Conservation (phyloP, 2,797 vertebrate genomes). For the Micropoecilia bifurca region DNA sequence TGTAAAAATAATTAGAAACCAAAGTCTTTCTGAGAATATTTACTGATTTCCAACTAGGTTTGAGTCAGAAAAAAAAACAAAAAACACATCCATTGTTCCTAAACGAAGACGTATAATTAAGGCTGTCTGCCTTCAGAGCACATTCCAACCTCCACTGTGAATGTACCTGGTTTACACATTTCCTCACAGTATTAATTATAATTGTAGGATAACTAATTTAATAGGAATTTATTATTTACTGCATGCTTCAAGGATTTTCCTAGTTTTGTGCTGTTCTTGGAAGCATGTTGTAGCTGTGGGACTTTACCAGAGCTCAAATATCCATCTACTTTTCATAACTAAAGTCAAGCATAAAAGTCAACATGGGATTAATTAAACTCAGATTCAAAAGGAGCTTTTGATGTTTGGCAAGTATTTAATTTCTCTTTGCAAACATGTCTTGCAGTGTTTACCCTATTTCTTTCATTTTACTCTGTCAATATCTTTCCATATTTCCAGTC, state of each 20-base stretch:
- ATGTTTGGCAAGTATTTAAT: neutral
- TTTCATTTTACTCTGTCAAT: slow-evolving; percentile 6
- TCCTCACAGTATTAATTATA: neutral
- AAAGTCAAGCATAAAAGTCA: slow-evolving; percentile 11
- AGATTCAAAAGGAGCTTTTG: slow-evolving; percentile 9
- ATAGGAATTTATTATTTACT: neutral
- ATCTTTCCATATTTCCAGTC: slow-evolving; percentile 70
- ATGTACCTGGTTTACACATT: neutral
- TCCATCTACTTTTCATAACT: slow-evolving; percentile 6
- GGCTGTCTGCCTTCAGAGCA: neutral
- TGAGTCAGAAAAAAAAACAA: neutral
- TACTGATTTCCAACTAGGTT: neutral
- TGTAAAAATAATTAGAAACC: neutral
- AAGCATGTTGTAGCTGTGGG: neutral
- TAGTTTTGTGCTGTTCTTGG: neutral
- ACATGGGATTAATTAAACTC: neutral
- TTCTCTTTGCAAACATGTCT: neutral
- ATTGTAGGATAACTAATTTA: neutral
- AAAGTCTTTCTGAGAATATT: neutral
- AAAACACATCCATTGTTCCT: neutral
- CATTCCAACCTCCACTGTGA: neutral
- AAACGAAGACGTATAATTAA: neutral
- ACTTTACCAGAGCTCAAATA: neutral
- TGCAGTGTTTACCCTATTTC: neutral
- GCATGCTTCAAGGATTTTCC: neutral